Conservation (phyloP, 2,797 vertebrate species). For the Hypotaenidia philippensis region DNA sequence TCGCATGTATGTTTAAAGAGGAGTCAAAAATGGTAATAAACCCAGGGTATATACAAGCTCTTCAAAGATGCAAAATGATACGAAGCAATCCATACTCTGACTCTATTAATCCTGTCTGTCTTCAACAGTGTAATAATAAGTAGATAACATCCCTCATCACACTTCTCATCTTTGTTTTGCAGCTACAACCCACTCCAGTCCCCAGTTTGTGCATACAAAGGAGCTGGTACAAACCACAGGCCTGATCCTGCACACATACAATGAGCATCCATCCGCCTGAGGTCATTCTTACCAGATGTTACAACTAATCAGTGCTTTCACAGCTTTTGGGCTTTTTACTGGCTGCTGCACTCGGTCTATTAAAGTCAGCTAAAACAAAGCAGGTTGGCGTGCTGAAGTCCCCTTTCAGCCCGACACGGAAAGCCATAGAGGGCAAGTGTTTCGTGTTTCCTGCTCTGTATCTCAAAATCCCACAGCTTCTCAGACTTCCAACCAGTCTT, state of each 20-base stretch:
- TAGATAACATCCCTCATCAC: neutral
- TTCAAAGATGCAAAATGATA: neutral
- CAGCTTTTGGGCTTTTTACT: neutral
- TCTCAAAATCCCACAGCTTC: neutral
- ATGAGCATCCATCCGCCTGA: neutral
- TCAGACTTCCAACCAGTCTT: neutral
- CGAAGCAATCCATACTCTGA: neutral
- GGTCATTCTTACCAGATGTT: neutral
- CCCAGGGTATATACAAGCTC: neutral
- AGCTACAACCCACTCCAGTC: neutral
- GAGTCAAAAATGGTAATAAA: neutral
- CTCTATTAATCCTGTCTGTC: neutral
- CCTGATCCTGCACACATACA: neutral
- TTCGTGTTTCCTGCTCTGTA: neutral
- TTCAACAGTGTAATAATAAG: neutral
- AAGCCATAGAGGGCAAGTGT: neutral
- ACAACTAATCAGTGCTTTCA: slow-evolving; percentile 13
- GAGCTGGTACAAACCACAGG: neutral
- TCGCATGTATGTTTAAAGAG: neutral
- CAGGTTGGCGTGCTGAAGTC: neutral
- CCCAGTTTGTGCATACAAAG: rapidly evolving
- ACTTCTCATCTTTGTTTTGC: neutral
- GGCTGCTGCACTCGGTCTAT: neutral
- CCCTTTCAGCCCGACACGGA: neutral
- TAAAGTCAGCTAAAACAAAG: slow-evolving; percentile 41